Evolutionary conservation across 1,140 invertebrate genomes (phyloP).

Genomic region (Gryllus bimaculatus): DNA sequence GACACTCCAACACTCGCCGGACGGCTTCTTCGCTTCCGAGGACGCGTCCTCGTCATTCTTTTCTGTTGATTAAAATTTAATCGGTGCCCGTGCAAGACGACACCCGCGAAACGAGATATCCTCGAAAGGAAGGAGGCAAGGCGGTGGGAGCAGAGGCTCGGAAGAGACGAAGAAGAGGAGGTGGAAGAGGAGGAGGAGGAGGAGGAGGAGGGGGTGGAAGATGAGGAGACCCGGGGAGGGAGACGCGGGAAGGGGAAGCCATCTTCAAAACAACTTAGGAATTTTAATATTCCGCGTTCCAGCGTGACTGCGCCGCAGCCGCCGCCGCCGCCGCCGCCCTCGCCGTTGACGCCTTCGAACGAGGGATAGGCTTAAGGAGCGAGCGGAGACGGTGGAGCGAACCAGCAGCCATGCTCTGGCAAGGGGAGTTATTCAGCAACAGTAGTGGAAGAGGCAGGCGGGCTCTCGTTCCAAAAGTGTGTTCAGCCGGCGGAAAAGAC

Average conservation of each 20-base stretch:
- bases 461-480: too few species aligned
- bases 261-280: slow-evolving; percentile 5
- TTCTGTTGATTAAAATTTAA: background rate
- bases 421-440: background rate
- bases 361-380: background rate
- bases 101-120: background rate
- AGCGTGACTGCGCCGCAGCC: background rate
- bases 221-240: background rate
- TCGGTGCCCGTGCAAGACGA: background rate
- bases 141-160: background rate
- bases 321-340: too few species aligned
- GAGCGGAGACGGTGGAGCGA: background rate
- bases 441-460: too few species aligned
- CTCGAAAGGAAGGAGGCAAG: background rate
- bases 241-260: background rate
- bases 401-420: background rate
- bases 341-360: background rate
- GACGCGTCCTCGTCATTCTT: background rate
- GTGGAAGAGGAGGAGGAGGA: background rate
- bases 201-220: background rate
- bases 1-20: too few species aligned
- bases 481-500: too few species aligned
- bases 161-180: too few species aligned
- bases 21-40: background rate
- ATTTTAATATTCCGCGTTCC: slow-evolving; percentile 1